Evolutionary conservation across 1,140 invertebrate species (phyloP), one percentile per base, ranked within the genome.

Genomic region (Bathynomus jamesi): DNA sequence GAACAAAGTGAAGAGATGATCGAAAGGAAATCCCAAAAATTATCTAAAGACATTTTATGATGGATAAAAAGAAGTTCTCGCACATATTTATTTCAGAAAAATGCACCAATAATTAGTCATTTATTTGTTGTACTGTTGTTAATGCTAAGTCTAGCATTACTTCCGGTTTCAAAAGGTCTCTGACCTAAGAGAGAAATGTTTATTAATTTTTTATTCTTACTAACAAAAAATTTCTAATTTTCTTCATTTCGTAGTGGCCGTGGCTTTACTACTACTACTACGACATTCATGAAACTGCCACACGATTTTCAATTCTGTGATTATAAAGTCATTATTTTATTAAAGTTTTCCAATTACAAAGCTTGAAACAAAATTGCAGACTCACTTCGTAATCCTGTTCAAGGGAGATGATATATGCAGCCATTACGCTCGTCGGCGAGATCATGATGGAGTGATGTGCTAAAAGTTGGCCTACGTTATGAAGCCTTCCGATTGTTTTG

Each of bases 401-500:
- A 8, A 63, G 21, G 24, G 69, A 70, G 13, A 63, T 31, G 32
- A 63, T 63, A 32, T 70, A 63, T 7, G 69, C 69, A 4, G 69
- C 61, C 53, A 70, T 63, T 4, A 70, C 7, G 24, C 61, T 64
- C 3, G 69, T 70, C 4, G 53, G 69, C 0, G 69, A 70, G 13
- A 70, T 13, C 69, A 70, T 70, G 21, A 70, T 64, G 28, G 69
- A 70, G 25, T 70, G 69, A 63, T 63, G 30, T 10, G 69, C 24
- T 2, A 70, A 61, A 11, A 63, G 21, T n/a, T 31, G 17, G 61
- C 62, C 21, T 21, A 31, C 40, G 40, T 70, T 70, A 28, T 63
- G 61, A 24, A 70, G 61, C n/a, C 75, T 65, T 2, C 67, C 75
- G 31, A 76, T 73, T 61, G 68, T 76, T 28, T 76, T 66, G 3